These are phyloP conservation scores for Oxygymnocypris stewartii DNA, from an alignment of 2,113 vertebrate species.

Conservation along the genomic window DNA sequence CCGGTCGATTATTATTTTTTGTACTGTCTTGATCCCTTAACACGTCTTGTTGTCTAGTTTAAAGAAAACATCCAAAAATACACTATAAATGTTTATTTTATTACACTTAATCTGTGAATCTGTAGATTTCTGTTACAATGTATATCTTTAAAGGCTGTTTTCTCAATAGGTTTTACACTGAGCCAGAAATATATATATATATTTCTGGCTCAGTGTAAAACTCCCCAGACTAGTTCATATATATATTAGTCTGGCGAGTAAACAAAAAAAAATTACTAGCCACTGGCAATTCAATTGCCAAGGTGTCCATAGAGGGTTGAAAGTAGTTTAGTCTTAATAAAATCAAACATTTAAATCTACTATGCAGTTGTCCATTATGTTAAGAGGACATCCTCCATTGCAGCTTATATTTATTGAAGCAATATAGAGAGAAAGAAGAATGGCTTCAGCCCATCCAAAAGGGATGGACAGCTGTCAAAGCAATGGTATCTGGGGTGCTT, in stretches of 20 bases:
- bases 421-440: not conserved
- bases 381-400: not conserved
- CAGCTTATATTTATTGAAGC: not conserved
- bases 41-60: not conserved
- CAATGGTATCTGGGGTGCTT: slow-evolving; percentile 58
- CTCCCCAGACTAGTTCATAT: too few relatives aligned
- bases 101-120: not conserved
- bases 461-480: slow-evolving; percentile 69
- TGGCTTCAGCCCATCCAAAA: not conserved
- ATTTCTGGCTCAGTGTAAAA: too few relatives aligned
- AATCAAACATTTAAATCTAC: not conserved
- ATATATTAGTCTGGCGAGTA: too few relatives aligned
- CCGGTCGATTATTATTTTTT: not conserved
- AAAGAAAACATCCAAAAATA: not conserved
- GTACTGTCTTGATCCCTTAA: not conserved
- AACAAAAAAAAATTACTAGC: too few relatives aligned
- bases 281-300: too few relatives aligned
- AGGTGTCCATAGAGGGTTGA: too few relatives aligned
- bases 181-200: too few relatives aligned
- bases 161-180: too few relatives aligned
- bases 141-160: too few relatives aligned
- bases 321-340: not conserved
- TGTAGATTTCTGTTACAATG: not conserved
- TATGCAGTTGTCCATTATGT: too few relatives aligned
- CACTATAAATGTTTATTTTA: not conserved